Conservation (phyloP, 2,797 vertebrate species). For the Sebastes cheni region DNA sequence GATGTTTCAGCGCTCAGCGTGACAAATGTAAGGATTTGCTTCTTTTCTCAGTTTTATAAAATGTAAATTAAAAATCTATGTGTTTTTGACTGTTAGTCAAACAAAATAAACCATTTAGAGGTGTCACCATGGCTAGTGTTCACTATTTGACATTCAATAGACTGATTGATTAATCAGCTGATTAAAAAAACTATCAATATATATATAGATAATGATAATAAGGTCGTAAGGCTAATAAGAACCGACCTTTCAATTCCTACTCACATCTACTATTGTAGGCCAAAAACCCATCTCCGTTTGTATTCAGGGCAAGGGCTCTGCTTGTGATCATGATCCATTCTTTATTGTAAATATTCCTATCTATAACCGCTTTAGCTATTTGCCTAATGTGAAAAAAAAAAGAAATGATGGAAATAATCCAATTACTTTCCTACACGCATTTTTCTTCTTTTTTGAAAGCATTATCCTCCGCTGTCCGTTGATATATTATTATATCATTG, state of each 20-base stretch:
- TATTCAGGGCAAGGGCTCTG: background rate
- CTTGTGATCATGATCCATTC: background rate
- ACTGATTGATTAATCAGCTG: no score
- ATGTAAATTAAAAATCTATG: background rate
- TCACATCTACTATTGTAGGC: background rate
- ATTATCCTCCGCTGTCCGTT: background rate
- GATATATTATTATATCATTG: background rate
- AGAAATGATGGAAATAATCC: background rate
- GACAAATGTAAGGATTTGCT: background rate
- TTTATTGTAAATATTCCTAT: background rate
- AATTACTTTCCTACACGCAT: background rate
- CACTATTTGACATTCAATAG: background rate
- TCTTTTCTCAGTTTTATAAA: background rate
- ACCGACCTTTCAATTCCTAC: background rate
- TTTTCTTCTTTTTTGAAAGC: background rate
- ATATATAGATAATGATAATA: background rate
- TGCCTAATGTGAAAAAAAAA: background rate
- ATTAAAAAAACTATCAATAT: background rate
- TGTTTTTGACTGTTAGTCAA: background rate
- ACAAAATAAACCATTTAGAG: background rate
- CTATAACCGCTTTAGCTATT: background rate
- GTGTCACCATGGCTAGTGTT: background rate
- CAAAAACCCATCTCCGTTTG: background rate
- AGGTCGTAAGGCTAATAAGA: background rate
- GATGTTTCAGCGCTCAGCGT: accelerated